These are phyloP conservation scores for Drosophila micromelanica DNA, from an alignment of 1,140 invertebrate genomes.

Conservation along the genomic window DNA sequence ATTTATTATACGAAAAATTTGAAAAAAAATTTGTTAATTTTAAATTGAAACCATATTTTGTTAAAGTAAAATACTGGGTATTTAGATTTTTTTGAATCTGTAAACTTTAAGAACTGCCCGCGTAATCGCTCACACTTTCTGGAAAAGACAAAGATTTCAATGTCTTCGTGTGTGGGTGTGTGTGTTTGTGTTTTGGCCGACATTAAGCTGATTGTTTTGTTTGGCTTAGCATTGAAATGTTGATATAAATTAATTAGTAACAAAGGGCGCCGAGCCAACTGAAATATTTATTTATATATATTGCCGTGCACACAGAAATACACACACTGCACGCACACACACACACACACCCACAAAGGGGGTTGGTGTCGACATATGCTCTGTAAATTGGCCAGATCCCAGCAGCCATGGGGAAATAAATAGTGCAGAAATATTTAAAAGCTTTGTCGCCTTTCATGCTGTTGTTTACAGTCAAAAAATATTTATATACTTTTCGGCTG, in stretches of 20 bases:
- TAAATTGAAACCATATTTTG: no score
- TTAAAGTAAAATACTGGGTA: no score
- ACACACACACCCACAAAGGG: constrained; percentile 1
- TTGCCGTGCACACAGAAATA: constrained; percentile 19
- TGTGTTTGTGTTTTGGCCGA: constrained; percentile 51
- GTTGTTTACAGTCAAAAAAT: background rate
- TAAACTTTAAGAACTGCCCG: constrained; percentile 13
- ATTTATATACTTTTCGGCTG: constrained; percentile 3
- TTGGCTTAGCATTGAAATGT: constrained; percentile 82
- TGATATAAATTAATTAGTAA: constrained; percentile 82
- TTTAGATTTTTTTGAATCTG: background rate
- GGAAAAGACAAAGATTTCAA: constrained; percentile 7
- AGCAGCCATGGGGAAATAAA: constrained; percentile 49
- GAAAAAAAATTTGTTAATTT: no score
- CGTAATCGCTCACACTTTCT: background rate
- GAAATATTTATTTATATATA: constrained; percentile 61
- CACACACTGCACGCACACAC: constrained; percentile 6
- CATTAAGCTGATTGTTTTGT: constrained; percentile 82
- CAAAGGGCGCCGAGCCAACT: constrained; percentile 47
- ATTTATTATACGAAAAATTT: no score
- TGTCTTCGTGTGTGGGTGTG: constrained; percentile 1
- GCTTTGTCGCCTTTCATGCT: constrained; percentile 14
- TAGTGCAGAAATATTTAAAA: constrained; percentile 57
- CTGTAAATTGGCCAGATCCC: constrained; percentile 7
- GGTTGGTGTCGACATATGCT: constrained; percentile 9